Conservation (phyloP, 2,797 vertebrate genomes). For the Chrysocyon brachyurus region DNA sequence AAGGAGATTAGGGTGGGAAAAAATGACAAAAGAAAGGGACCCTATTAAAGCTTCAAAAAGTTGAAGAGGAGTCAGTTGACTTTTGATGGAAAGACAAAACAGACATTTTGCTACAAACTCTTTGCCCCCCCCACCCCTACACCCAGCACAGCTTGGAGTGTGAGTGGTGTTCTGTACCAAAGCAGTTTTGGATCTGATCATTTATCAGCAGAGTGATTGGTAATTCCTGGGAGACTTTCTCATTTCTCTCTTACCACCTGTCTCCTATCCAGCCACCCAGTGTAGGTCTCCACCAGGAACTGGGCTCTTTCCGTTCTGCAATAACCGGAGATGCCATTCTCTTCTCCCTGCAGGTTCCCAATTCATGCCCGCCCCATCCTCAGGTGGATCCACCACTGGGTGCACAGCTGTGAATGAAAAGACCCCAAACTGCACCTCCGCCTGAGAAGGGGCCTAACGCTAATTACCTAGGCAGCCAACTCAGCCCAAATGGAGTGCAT, state of each 20-base stretch:
- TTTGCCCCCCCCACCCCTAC: neutral
- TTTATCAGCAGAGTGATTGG: neutral
- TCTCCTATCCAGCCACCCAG: neutral
- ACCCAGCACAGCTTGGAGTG: neutral
- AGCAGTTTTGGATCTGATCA: neutral
- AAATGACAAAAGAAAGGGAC: neutral
- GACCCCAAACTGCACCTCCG: conserved; percentile 45
- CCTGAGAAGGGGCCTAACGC: conserved; percentile 60
- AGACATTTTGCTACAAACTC: neutral
- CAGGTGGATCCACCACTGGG: conserved; percentile 63
- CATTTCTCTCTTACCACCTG: neutral
- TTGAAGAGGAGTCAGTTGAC: neutral
- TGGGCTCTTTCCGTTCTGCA: neutral
- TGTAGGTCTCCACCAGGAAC: neutral
- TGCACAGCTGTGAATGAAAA: conserved; percentile 78
- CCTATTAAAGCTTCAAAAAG: neutral
- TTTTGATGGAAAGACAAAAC: neutral
- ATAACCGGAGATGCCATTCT: neutral
- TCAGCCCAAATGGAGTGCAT: conserved; percentile 70
- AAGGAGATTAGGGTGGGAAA: neutral
- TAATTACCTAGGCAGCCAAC: conserved; percentile 77
- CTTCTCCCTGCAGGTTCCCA: neutral
- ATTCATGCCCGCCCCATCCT: neutral
- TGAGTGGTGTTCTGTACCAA: neutral
- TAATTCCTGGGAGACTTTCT: neutral